Percentiles rank a stretch among this genome's conserved stretches.
Conservation (phyloP, 2,888 invertebrate genomes). For the Orthonychiurus folsomi region DNA sequence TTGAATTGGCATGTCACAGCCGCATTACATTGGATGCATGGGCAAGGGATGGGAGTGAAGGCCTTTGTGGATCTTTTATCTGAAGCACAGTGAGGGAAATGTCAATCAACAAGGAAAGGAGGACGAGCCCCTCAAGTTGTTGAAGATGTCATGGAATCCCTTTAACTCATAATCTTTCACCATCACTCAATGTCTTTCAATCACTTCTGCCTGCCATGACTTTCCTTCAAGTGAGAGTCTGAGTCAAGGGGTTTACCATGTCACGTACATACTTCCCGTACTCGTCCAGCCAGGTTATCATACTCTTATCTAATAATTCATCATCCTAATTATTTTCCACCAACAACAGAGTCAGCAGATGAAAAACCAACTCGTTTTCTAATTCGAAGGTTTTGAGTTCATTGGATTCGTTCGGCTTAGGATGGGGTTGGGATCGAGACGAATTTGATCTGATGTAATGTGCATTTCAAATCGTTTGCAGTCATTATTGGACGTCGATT, state of each 20-base stretch:
- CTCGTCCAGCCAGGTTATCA: background rate
- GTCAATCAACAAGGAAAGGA: background rate
- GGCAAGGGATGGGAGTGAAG: background rate
- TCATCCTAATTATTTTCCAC: background rate
- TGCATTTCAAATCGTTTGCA: too few relatives aligned
- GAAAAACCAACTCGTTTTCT: too few relatives aligned
- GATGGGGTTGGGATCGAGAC: too few relatives aligned
- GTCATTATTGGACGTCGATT: too few relatives aligned
- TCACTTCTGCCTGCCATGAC: background rate
- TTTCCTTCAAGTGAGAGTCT: too few relatives aligned
- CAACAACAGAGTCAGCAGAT: too few relatives aligned
- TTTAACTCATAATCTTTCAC: constrained; percentile 1
- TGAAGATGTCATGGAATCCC: constrained; percentile 1
- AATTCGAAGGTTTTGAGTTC: too few relatives aligned
- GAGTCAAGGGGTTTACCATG: background rate
- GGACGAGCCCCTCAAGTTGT: too few relatives aligned
- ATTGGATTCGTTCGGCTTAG: too few relatives aligned
- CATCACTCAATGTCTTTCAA: background rate
- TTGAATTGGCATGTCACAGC: background rate
- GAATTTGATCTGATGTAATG: too few relatives aligned
- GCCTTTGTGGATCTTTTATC: constrained; percentile 1
- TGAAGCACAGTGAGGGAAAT: constrained; percentile 1
- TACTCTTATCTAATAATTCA: background rate
- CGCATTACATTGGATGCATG: background rate
- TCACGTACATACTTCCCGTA: too few relatives aligned